Conservation (phyloP, 1,140 invertebrate genomes). For the Frieseomelitta varia region DNA sequence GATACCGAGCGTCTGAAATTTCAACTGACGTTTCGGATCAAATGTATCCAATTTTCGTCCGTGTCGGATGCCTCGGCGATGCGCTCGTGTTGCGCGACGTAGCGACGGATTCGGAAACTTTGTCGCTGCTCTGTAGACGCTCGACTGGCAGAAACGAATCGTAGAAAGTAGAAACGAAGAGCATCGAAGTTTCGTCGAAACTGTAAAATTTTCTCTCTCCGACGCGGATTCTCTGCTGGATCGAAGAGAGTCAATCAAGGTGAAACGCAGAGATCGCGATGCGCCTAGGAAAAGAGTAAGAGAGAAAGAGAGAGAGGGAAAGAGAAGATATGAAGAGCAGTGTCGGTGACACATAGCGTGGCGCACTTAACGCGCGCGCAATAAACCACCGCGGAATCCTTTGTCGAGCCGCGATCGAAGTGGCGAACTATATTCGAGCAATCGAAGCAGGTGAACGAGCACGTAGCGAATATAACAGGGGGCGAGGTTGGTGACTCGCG, state of each 20-base stretch:
- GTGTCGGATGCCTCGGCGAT: too few species aligned
- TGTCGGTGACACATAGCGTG: not conserved
- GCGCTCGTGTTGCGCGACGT: too few species aligned
- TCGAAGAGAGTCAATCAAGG: slow-evolving; percentile 32
- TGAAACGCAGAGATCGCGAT: not conserved
- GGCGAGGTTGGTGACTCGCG: not conserved
- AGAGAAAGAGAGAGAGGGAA: too few species aligned
- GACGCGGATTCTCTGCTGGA: not conserved
- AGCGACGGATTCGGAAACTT: too few species aligned
- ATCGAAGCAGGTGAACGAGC: slow-evolving; percentile 53
- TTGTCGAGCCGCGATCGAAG: slow-evolving; percentile 31
- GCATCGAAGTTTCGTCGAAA: too few species aligned
- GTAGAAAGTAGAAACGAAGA: too few species aligned
- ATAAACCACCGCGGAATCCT: slow-evolving; percentile 32
- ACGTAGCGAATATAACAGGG: slow-evolving; percentile 48
- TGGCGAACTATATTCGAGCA: slow-evolving; percentile 40
- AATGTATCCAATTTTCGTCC: too few species aligned
- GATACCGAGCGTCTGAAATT: not conserved
- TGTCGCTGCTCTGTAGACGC: too few species aligned
- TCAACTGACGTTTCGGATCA: too few species aligned
- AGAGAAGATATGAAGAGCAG: not conserved
- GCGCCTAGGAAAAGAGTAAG: too few species aligned
- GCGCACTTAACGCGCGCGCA: slow-evolving; percentile 29
- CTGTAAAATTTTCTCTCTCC: too few species aligned
- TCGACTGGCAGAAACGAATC: too few species aligned